Evolutionary conservation across 1,140 invertebrate species (phyloP).

Genomic region (Caenorhabditis briggsae): DNA sequence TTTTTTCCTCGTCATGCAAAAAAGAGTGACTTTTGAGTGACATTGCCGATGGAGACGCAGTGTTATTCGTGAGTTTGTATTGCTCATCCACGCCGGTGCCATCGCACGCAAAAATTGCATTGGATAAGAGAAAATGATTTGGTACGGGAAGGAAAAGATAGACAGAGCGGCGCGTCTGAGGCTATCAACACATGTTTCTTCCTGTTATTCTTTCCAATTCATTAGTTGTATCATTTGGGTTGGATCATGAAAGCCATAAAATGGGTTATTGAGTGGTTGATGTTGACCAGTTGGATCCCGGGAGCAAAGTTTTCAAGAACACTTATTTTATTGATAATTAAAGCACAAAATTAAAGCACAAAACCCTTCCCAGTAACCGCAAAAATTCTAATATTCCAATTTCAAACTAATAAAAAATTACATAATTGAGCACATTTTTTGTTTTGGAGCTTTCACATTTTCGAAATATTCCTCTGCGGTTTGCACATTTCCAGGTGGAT

Average conservation of each 20-base stretch:
- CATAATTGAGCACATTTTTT: not conserved
- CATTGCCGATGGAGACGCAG: constrained; percentile 46
- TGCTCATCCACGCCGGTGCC: constrained; percentile 10
- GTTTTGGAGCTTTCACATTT: constrained; percentile 18
- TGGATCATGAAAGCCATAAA: not conserved
- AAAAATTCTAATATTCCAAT: too few species aligned
- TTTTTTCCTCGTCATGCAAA: constrained; percentile 48
- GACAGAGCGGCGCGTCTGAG: constrained; percentile 19
- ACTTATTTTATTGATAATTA: too few species aligned
- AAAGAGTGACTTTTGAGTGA: constrained; percentile 49
- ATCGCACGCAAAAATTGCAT: constrained; percentile 41
- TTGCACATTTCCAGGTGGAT: constrained; percentile 63
- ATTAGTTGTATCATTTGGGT: not conserved
- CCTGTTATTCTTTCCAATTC: not conserved
- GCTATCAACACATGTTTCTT: constrained; percentile 54
- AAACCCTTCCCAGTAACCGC: not conserved
- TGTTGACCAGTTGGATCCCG: too few species aligned
- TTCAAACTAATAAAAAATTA: not conserved
- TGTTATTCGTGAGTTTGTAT: constrained; percentile 39
- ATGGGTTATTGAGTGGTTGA: not conserved
- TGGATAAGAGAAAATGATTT: constrained; percentile 45
- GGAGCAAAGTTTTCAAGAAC: too few species aligned
- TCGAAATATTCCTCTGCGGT: constrained; percentile 30
- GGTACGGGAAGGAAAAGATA: not conserved
- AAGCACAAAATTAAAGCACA: too few species aligned